phyloP scores from a whole-genome alignment of 2,113 vertebrate species.

The Cettia cetti region DNA sequence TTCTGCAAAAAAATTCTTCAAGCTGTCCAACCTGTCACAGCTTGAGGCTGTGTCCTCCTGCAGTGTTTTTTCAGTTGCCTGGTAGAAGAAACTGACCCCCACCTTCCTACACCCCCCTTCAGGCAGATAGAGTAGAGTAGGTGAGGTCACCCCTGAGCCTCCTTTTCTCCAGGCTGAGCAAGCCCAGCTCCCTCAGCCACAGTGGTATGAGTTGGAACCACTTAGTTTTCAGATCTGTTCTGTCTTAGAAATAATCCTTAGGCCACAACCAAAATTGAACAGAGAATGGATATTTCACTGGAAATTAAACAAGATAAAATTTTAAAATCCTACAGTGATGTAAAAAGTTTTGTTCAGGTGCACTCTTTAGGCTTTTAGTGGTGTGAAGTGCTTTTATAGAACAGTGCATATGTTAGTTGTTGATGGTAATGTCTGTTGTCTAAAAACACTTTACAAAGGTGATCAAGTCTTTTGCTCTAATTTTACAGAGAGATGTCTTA shows the following conservation, averaged over 20 bases:
- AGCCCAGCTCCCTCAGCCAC: rapidly evolving
- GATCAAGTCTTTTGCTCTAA: background rate
- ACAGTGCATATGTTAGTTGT: background rate
- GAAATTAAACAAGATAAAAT: background rate
- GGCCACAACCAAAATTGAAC: background rate
- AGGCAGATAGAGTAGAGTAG: background rate
- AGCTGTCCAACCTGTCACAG: background rate
- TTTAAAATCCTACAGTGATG: background rate
- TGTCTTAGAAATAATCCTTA: background rate
- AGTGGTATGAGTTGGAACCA: background rate
- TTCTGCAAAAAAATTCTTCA: background rate
- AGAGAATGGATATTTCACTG: background rate
- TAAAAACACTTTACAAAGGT: background rate
- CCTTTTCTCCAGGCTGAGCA: background rate
- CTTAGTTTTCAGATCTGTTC: background rate
- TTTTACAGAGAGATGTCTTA: background rate
- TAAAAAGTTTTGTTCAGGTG: background rate
- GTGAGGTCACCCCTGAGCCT: background rate
- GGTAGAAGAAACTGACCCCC: background rate
- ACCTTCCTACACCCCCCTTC: background rate
- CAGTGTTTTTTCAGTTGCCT: rapidly evolving
- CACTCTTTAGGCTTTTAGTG: background rate
- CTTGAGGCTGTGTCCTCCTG: background rate
- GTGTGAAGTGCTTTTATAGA: background rate
- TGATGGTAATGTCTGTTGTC: background rate